These are phyloP conservation scores for Sabatieria punctata DNA, from an alignment of 2,888 invertebrate genomes.

Conservation along the genomic window DNA sequence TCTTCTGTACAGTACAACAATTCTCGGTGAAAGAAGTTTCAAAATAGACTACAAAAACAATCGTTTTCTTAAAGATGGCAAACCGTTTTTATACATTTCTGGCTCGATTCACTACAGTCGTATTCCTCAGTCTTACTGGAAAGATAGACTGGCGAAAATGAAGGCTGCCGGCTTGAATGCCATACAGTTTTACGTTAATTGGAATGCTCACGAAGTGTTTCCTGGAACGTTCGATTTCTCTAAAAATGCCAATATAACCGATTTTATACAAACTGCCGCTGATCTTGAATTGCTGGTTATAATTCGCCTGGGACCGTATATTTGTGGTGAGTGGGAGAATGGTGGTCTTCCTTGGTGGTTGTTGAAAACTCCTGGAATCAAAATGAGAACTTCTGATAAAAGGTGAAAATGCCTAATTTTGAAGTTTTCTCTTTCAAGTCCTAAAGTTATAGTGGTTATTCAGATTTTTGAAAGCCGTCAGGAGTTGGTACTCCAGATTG, in stretches of 20 bases:
- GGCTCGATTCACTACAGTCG: conserved; percentile 75
- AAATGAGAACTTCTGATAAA: no score
- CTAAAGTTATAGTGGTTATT: conserved; percentile 34
- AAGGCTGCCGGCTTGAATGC: conserved; percentile 51
- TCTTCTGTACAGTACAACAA: no score
- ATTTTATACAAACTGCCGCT: conserved; percentile 18
- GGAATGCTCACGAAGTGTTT: conserved; percentile 20
- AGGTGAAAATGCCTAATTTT: no score
- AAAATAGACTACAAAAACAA: conserved; percentile 39
- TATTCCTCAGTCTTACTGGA: conserved; percentile 58
- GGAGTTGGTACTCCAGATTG: conserved; percentile 33
- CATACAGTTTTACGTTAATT: conserved; percentile 26
- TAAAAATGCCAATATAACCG: conserved; percentile 16
- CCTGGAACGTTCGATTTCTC: conserved; percentile 13
- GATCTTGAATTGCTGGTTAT: conserved; percentile 16
- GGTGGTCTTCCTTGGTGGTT: conserved; percentile 65
- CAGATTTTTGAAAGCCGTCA: conserved; percentile 55
- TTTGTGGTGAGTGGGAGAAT: conserved; percentile 16
- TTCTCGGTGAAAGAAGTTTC: no score
- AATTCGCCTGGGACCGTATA: conserved; percentile 24
- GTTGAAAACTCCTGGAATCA: conserved; percentile 33
- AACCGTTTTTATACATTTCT: conserved; percentile 48
- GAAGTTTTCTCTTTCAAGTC: no score
- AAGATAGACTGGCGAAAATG: conserved; percentile 54
- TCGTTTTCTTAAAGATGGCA: conserved; percentile 52